Conservation (phyloP, 2,888 invertebrate genomes). For the Thysanoteuthis rhombus region DNA sequence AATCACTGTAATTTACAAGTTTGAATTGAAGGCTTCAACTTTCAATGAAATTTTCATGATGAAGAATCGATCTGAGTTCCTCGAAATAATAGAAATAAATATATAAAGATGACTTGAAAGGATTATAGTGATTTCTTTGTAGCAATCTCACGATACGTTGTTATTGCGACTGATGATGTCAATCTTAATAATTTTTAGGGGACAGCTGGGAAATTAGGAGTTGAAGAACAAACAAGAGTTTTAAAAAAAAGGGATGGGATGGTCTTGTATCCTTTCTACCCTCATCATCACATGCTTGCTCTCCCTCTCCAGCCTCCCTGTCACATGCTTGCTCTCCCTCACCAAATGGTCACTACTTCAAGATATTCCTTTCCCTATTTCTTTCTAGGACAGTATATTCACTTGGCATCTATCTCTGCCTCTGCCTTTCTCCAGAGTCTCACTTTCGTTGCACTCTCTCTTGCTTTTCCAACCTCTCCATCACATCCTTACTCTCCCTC, state of each 20-base stretch:
- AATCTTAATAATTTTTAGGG: not conserved
- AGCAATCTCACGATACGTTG: too few relatives aligned
- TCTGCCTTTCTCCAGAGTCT: too few relatives aligned
- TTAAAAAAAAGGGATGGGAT: too few relatives aligned
- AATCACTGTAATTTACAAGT: not conserved
- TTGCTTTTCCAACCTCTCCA: not conserved
- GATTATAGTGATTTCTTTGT: not conserved
- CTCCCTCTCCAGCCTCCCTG: too few relatives aligned
- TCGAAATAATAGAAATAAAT: not conserved
- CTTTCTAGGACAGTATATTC: not conserved
- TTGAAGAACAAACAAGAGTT: not conserved
- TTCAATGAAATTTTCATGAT: too few relatives aligned
- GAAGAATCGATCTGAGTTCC: too few relatives aligned
- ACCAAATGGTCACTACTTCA: not conserved
- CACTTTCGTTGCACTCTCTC: too few relatives aligned
- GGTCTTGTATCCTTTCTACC: not conserved
- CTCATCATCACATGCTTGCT: not conserved
- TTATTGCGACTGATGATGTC: not conserved
- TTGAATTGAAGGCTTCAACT: not conserved
- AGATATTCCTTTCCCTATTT: not conserved
- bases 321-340: not conserved
- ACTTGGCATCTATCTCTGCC: conserved; percentile 29
- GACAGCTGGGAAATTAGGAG: not conserved
- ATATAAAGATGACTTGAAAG: not conserved
- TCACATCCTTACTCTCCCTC: not conserved